Evolutionary conservation across 2,888 invertebrate genomes (phyloP).

Genomic region (Nesidiocoris tenuis): DNA sequence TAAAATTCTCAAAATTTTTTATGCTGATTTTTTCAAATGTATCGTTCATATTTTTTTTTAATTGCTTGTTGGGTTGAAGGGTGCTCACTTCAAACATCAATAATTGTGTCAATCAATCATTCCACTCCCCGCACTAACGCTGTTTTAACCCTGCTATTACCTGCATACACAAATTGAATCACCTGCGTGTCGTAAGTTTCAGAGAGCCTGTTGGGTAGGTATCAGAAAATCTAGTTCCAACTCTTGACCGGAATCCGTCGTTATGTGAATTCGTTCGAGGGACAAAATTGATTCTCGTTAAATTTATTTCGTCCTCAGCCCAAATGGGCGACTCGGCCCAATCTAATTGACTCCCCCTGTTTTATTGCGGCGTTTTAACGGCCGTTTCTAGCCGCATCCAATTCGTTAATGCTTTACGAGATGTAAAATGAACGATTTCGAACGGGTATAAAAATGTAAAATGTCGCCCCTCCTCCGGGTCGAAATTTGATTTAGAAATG

Average conservation of each 20-base stretch:
- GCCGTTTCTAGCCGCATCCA: neutral
- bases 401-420: neutral
- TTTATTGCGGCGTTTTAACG: neutral
- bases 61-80: too few species aligned
- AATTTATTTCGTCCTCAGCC: neutral
- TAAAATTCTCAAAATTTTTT: neutral
- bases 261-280: neutral
- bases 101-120: too few species aligned
- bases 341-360: constrained; percentile 7
- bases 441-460: constrained; percentile 9
- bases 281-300: neutral
- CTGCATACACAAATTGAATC: too few species aligned
- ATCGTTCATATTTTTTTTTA: too few species aligned
- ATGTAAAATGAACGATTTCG: neutral
- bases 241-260: neutral
- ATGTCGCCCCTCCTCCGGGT: constrained; percentile 9
- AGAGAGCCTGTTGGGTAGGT: too few species aligned
- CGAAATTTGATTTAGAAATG: constrained; percentile 12
- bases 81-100: too few species aligned
- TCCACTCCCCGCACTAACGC: too few species aligned
- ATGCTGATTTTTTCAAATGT: too few species aligned
- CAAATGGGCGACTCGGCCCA: neutral
- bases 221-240: too few species aligned
- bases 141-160: too few species aligned
- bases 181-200: too few species aligned